phyloP scores from a whole-genome alignment of 2,113 vertebrate genomes.

The Pelecanoides urinatrix region DNA sequence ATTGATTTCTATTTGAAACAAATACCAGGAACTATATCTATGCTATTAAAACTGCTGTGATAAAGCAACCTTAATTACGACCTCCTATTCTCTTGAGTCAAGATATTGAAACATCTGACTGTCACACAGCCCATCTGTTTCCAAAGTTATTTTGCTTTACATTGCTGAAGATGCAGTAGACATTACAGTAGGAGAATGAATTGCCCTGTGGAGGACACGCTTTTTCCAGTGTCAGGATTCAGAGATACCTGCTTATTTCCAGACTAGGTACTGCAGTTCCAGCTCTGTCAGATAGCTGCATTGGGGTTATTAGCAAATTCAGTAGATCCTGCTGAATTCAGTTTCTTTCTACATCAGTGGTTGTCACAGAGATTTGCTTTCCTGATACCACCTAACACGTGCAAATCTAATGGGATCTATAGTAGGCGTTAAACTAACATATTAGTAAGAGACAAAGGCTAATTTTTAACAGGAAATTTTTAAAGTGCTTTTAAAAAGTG shows the following conservation, averaged over 20 bases:
- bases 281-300: background rate
- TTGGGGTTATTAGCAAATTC: background rate
- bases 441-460: background rate
- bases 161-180: background rate
- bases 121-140: background rate
- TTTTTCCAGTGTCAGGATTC: background rate
- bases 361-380: background rate
- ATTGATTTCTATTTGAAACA: slow-evolving; percentile 23
- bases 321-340: background rate
- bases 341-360: background rate
- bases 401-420: background rate
- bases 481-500: background rate
- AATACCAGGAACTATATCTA: background rate
- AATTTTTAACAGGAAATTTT: background rate
- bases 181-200: background rate
- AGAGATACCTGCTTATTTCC: background rate
- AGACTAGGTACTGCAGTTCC: background rate
- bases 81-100: background rate
- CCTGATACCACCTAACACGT: background rate
- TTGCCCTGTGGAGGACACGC: background rate
- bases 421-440: background rate
- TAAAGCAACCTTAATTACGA: slow-evolving; percentile 27
- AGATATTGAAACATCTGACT: background rate
- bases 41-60: background rate
- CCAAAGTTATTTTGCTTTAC: background rate